Conservation (phyloP, 2,888 invertebrate genomes). For the Nephrotoma flavescens region DNA sequence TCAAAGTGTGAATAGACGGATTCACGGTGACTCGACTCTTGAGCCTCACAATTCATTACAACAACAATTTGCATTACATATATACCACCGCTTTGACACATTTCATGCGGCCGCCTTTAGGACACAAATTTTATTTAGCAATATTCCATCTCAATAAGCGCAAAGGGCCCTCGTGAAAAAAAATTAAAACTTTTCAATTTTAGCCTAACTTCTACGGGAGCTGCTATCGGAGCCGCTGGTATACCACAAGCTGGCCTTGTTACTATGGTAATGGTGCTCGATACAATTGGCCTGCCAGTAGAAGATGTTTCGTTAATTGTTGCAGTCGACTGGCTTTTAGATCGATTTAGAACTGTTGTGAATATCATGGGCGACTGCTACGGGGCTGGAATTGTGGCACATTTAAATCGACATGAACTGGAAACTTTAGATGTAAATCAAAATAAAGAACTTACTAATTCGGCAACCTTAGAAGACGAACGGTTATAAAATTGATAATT, state of each 20-base stretch:
- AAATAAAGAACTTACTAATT: background rate
- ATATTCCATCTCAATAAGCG: too few species aligned
- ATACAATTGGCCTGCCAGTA: slow-evolving; percentile 52
- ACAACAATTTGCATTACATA: too few species aligned
- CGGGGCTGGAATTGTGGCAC: slow-evolving; percentile 58
- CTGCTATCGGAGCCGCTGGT: slow-evolving; percentile 67
- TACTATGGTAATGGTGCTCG: slow-evolving; percentile 63
- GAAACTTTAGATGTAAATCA: slow-evolving; percentile 13
- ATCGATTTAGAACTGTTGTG: slow-evolving; percentile 42
- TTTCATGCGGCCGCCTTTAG: too few species aligned
- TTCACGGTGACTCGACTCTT: too few species aligned
- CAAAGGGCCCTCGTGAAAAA: background rate
- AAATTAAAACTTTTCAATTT: slow-evolving; percentile 9
- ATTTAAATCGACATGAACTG: slow-evolving; percentile 42
- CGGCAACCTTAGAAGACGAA: background rate
- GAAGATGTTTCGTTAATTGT: slow-evolving; percentile 51
- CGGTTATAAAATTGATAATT: background rate
- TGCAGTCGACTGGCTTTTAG: slow-evolving; percentile 56
- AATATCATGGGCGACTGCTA: slow-evolving; percentile 64
- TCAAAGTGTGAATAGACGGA: too few species aligned
- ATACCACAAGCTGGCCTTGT: slow-evolving; percentile 65
- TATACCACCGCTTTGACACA: too few species aligned
- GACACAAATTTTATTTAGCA: too few species aligned
- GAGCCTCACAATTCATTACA: too few species aligned
- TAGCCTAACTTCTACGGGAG: slow-evolving; percentile 65